phyloP scores from a whole-genome alignment of 2,797 vertebrate species.

The Gymnopithys bicolor region DNA sequence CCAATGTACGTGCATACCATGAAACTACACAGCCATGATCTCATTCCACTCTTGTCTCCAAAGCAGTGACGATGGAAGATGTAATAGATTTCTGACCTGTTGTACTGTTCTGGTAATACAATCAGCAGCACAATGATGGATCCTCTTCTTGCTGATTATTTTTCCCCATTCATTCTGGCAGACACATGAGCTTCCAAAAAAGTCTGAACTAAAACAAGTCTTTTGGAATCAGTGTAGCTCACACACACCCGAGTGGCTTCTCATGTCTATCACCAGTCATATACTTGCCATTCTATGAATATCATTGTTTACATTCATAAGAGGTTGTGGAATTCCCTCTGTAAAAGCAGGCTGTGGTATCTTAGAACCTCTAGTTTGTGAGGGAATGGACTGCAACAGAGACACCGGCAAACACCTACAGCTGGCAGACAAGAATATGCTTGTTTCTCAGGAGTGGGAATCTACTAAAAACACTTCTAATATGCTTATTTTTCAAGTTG shows the following conservation, averaged over 20 bases:
- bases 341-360: not conserved
- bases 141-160: not conserved
- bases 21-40: not conserved
- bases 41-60: not conserved
- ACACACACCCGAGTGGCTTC: not conserved
- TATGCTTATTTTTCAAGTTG: not conserved
- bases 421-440: not conserved
- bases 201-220: not conserved
- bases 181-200: not conserved
- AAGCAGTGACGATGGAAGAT: not conserved
- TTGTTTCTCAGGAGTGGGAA: not conserved
- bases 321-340: not conserved
- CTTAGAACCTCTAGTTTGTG: not conserved
- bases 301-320: not conserved
- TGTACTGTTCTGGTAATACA: not conserved
- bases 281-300: not conserved
- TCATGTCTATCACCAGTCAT: not conserved
- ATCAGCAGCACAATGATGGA: not conserved
- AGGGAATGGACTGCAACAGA: not conserved
- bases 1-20: rapidly evolving
- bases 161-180: not conserved
- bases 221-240: not conserved
- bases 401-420: not conserved
- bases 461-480: not conserved
- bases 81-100: not conserved